Percentiles rank a stretch among this genome's conserved stretches.
Evolutionary conservation across 2,888 invertebrate species (phyloP).

Genomic region (Congeria kusceri): DNA sequence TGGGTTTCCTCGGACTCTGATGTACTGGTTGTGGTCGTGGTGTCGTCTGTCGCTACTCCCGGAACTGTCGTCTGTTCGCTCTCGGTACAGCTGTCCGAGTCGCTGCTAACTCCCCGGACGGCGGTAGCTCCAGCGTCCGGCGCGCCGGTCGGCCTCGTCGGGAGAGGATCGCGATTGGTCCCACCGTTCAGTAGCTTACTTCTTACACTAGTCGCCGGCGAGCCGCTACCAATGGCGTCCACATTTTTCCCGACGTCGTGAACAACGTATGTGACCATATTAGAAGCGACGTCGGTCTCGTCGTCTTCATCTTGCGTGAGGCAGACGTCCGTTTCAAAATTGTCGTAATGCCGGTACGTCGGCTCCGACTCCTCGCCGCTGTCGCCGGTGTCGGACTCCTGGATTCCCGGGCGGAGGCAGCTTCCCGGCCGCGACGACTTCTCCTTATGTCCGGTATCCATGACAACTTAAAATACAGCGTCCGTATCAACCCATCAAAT

Average conservation of each 20-base stretch:
- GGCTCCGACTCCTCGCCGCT: constrained; percentile 71
- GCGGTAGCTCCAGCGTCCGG: constrained; percentile 11
- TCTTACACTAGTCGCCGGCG: constrained; percentile 1
- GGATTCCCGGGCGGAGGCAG: constrained; percentile 60
- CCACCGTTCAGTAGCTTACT: not conserved
- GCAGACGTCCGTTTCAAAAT: constrained; percentile 71
- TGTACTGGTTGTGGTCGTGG: constrained; percentile 66
- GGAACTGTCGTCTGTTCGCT: constrained; percentile 56
- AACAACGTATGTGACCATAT: constrained; percentile 18
- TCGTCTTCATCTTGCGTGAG: constrained; percentile 70
- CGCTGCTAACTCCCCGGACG: constrained; percentile 63
- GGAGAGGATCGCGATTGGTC: not conserved
- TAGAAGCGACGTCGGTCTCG: constrained; percentile 38
- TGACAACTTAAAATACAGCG: too few relatives aligned
- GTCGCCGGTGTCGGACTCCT: constrained; percentile 70
- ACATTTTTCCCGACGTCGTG: constrained; percentile 34
- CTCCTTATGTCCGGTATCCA: too few relatives aligned
- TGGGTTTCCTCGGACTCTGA: constrained; percentile 74
- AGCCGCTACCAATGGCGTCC: constrained; percentile 15
- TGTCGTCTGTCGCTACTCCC: constrained; percentile 65
- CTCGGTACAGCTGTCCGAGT: constrained; percentile 70
- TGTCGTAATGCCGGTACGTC: constrained; percentile 69
- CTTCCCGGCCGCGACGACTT: constrained; percentile 24
- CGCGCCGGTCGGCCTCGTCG: not conserved
- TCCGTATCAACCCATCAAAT: too few relatives aligned